These are phyloP conservation scores for Agriopis leucophaearia DNA, from an alignment of 2,888 invertebrate species.

Conservation along the genomic window DNA sequence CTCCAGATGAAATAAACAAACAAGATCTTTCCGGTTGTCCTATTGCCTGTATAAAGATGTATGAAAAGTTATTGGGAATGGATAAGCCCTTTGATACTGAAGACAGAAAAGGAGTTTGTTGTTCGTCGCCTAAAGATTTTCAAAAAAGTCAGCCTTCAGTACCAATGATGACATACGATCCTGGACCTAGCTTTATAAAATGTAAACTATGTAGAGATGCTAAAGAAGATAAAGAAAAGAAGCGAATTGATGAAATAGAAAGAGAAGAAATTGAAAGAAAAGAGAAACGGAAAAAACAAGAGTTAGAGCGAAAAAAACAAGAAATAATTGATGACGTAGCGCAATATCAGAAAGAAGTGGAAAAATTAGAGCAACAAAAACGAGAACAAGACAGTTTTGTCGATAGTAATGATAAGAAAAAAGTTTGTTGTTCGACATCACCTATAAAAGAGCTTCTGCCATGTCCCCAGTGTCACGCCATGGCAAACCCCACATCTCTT, in stretches of 20 bases:
- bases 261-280: neutral
- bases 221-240: neutral
- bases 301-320: neutral
- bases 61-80: neutral
- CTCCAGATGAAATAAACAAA: neutral
- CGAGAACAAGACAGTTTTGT: neutral
- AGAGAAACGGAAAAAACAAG: neutral
- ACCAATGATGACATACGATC: neutral
- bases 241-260: neutral
- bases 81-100: neutral
- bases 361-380: neutral
- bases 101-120: neutral
- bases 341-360: neutral
- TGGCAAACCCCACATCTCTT: neutral
- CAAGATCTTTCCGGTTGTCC: neutral
- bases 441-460: neutral
- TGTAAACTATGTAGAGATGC: neutral
- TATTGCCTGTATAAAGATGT: conserved; percentile 1
- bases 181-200: neutral
- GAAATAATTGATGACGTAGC: neutral
- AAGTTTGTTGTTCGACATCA: neutral
- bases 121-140: neutral
- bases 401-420: neutral
- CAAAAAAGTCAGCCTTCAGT: neutral
- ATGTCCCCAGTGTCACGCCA: neutral